Base-by-base conservation (phyloP, 1,140 invertebrate genomes). In the Luehdorfia chinensis region DNA sequence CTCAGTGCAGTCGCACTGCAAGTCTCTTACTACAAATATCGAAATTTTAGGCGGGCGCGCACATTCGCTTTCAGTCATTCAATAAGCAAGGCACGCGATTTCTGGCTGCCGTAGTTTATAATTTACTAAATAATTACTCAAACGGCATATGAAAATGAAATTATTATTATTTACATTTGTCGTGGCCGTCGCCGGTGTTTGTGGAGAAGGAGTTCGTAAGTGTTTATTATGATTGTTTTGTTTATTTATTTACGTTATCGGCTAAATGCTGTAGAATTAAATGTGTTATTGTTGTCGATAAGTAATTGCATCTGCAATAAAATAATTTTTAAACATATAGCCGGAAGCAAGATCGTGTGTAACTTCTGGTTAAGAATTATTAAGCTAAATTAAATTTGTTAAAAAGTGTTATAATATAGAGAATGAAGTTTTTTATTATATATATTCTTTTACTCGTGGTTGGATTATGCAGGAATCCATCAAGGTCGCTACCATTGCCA, bases 11-110 rank as follows among this genome's bases (percentile, higher is more conserved):
- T 27, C 47, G 36, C 52, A 49, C 61, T 56, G 46, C 36, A n/a
- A n/a, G 50, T 59, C 66, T 65, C 59, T 59, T 52, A 52, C 50
- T 83, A 79, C 75, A 83, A 76, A 83, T 77, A 79, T 61, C 57
- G 55, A 50, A 43, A 51, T 47, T 48, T 59, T 64, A 54, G 64
- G 60, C 65, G 55, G 47, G 47, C 30, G 53, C 57, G 66, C 59
- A 68, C 74, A 76, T 58, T 78, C 62, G 59, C 52, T 51, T 36
- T 45, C 50, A 47, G 50, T 37, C 67, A 47, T 36, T 15, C 32
- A 15, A 16, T 19, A 34, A 8, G 32, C n/a, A n/a, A 34, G 15
- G 4, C 15, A 7, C 8, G 32, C 8, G 32, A 12, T 33, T 15
- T 14, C 6, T 32, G 15, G 14, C 15, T 33, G 51, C 16, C 27